Percentiles rank a stretch among this genome's conserved stretches.
These are phyloP conservation scores for Trachops cirrhosus DNA, from an alignment of 2,797 vertebrate genomes.

Conservation along the genomic window DNA sequence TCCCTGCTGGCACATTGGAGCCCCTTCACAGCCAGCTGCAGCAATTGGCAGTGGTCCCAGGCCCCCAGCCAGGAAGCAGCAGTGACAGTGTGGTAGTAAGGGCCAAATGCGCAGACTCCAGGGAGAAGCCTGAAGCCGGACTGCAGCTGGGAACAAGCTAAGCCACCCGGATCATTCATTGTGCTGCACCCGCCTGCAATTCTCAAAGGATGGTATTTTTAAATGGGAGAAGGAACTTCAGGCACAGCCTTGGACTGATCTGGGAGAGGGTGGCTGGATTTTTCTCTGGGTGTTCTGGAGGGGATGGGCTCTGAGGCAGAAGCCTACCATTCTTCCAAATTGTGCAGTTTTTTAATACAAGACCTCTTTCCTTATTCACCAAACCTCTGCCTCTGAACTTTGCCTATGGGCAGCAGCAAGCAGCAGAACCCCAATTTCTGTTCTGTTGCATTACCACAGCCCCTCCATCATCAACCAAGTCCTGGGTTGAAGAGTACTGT, in stretches of 20 bases:
- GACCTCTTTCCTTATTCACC: background rate
- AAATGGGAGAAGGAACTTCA: background rate
- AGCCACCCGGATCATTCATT: background rate
- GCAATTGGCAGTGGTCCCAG: background rate
- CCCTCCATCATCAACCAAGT: background rate
- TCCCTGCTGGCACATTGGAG: background rate
- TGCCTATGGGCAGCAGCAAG: background rate
- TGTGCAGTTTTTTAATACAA: background rate
- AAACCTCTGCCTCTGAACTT: background rate
- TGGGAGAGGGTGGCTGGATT: background rate
- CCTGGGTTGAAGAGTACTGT: background rate
- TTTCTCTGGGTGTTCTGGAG: background rate
- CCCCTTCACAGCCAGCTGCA: background rate
- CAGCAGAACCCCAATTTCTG: background rate
- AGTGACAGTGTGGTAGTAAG: background rate
- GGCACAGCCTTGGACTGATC: background rate
- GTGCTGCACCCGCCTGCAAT: background rate
- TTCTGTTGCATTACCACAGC: background rate
- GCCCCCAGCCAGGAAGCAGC: background rate
- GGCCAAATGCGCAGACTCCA: no score
- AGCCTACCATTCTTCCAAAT: background rate
- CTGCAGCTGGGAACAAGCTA: no score
- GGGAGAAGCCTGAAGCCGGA: no score
- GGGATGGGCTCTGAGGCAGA: background rate
- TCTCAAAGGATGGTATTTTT: background rate